phyloP scores from a whole-genome alignment of 2,888 invertebrate species.

The Erpobdella octoculata region DNA sequence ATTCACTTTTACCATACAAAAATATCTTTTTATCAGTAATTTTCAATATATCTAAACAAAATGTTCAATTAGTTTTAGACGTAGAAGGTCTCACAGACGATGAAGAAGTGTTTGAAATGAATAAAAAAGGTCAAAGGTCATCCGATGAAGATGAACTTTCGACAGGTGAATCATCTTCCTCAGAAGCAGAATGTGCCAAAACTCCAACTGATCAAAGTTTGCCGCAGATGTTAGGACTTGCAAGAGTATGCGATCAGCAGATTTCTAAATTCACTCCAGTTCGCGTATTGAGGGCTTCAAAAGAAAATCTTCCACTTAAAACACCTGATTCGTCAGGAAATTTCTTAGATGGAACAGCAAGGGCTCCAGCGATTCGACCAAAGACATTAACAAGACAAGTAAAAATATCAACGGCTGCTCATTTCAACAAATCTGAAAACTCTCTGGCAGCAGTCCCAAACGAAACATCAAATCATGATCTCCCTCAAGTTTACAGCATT shows the following conservation, averaged over 20 bases:
- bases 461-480: too few species aligned
- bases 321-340: too few species aligned
- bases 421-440: too few species aligned
- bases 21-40: too few species aligned
- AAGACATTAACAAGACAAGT: too few species aligned
- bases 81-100: background rate
- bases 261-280: conserved; percentile 5
- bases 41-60: background rate
- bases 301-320: too few species aligned
- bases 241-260: background rate
- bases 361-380: too few species aligned
- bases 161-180: conserved; percentile 11
- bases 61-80: background rate
- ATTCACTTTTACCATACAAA: too few species aligned
- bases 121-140: conserved; percentile 2
- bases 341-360: too few species aligned
- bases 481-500: too few species aligned
- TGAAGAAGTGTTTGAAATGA: conserved; percentile 12
- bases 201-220: conserved; percentile 3
- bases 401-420: too few species aligned
- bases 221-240: conserved; percentile 3
- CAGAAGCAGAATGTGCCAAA: conserved; percentile 12
- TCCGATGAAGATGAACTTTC: conserved; percentile 15
- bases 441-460: too few species aligned
- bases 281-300: background rate